Evolutionary conservation across 2,113 vertebrate genomes (phyloP).

Genomic region (Coryphaenoides rupestris): DNA sequence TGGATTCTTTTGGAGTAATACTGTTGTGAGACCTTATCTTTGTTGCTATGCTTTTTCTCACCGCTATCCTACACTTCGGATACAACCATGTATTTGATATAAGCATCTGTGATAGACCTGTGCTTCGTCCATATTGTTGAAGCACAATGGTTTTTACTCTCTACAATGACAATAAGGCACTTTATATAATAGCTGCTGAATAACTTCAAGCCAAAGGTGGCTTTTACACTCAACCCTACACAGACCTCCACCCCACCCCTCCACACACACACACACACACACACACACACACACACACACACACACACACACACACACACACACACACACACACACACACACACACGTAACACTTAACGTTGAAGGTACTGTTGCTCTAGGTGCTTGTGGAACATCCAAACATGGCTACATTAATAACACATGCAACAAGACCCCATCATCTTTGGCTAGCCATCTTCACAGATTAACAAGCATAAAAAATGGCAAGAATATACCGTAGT

Average conservation of each 20-base stretch:
- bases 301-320: neutral
- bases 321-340: neutral
- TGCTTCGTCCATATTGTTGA: too few relatives aligned
- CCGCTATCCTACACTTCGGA: too few relatives aligned
- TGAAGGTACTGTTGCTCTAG: slow-evolving; percentile 21
- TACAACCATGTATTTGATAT: too few relatives aligned
- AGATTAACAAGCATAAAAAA: slow-evolving; percentile 38
- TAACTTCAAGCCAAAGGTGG: neutral
- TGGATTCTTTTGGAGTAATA: too few relatives aligned
- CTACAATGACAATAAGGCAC: slow-evolving; percentile 56
- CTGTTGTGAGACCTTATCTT: too few relatives aligned
- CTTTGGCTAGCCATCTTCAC: slow-evolving; percentile 56
- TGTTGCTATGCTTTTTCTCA: too few relatives aligned
- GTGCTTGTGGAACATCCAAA: slow-evolving; percentile 46
- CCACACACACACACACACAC: neutral
- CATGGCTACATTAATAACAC: slow-evolving; percentile 47
- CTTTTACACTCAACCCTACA: too few relatives aligned
- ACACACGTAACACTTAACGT: slow-evolving; percentile 6
- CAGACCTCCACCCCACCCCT: too few relatives aligned
- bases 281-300: neutral
- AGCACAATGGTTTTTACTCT: too few relatives aligned
- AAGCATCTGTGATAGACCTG: too few relatives aligned
- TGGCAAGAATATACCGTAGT: too few relatives aligned
- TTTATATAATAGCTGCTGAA: slow-evolving; percentile 55
- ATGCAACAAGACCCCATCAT: slow-evolving; percentile 49